Evolutionary conservation across 1,140 invertebrate species (phyloP), one percentile per base, ranked within the genome.

Genomic region (Hormaphis cornu): DNA sequence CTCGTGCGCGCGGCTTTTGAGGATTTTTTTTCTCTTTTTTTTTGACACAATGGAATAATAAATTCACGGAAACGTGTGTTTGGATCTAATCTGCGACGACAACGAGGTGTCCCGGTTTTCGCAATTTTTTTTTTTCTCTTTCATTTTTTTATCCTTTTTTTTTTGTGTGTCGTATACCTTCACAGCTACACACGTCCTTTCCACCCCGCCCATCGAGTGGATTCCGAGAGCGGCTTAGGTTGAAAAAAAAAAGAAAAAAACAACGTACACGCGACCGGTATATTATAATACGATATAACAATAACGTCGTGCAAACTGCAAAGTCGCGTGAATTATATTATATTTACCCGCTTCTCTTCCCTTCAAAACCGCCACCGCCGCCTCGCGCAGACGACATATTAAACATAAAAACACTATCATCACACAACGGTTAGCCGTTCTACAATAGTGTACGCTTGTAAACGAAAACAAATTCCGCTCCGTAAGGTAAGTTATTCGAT

Each of bases 51-150:
- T 66, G 61, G 61, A 66, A 66, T 66, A 66, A 66, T 66, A 66
- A 66, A 66, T 66, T 66, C 61, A 66, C 61, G 61, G 61, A 66
- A 66, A 66, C 61, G 61, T 66, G 61, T 66, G 61, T 66, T 66
- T 44, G 61, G 61, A 66, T 66, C 40, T 66, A 66, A 66, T 66
- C 61, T 66, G 18, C 35, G 54, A 35, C 33, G 20, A 58, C 54
- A 66, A 48, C 40, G 61, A 66, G 28, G 61, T 66, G 61, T 66
- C 58, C 58, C 40, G 58, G 40, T 46, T 18, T 48, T 30, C 16
- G 18, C 40, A 30, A 14, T 54, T 54, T 30, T 33, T 54, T 58
- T 40, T 58, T 37, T 16, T 58, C 24, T 14, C 12, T 22, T 24
- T n/a, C 7, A 5, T 58, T 24, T 24, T 58, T 33, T 18, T 46